Evolutionary conservation across 2,113 vertebrate genomes (phyloP), one percentile per base, ranked within the genome.

Genomic region (Limnothrissa miodon): DNA sequence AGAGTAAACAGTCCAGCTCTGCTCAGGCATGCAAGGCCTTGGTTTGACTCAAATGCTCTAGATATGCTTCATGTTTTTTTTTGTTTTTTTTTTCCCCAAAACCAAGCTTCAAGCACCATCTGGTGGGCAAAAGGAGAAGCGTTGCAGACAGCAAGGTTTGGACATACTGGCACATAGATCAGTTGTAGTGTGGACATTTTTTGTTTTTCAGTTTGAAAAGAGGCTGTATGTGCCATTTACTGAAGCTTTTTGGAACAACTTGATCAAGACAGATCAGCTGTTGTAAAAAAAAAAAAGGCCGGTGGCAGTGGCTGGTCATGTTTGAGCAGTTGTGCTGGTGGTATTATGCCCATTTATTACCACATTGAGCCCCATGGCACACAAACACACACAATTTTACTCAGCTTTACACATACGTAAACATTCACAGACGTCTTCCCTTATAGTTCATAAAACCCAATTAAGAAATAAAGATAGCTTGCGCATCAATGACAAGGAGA

Each of bases 101-200:
- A 78, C 62, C 83, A 39, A 81, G 39, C 4, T 56, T 78, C 29
- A 25, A 66, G 85, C 80, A 25, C 84, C 88, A 85, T 79, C 88
- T 83, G 59, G 84, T 42, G 88, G 48, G n/a, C 39, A 78, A 36
- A 15, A n/a, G 5, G 21, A 39, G 66, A 82, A 39, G 66, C 62
- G 36, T 66, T 23, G 44, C 44, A 45, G 66, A 74, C 13, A 36
- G 66, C 66, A 74, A 36, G 66, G 66, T 33, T 74, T 36, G 29
- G 25, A 9, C 44, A 74, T 17, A 17, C 66, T 15, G 79, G 86
- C 42, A 44, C 45, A 36, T 21, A 36, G 39, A 48, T n/a, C n/a
- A n/a, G n/a, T n/a, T n/a, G n/a, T n/a, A n/a, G n/a, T n/a, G n/a
- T n/a, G n/a, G n/a, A n/a, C n/a, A n/a, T n/a, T n/a, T n/a, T n/a